Percentiles rank a stretch among this genome's conserved stretches.
Evolutionary conservation across 2,888 invertebrate genomes (phyloP).

Genomic region (Glyphotaelius pellucidus): DNA sequence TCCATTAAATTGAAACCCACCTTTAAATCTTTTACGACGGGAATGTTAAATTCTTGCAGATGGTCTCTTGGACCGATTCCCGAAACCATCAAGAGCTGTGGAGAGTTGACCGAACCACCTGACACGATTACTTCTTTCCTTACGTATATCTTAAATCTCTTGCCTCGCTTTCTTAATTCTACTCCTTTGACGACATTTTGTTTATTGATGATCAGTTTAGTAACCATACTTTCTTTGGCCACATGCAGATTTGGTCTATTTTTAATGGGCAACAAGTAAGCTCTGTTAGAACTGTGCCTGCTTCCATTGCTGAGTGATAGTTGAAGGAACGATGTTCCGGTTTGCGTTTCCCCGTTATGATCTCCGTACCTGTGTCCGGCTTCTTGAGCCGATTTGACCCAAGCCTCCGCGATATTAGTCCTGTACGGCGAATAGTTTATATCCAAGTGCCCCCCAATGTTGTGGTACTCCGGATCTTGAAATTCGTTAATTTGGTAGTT

Average conservation of each 20-base stretch:
- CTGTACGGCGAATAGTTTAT: conserved; percentile 77
- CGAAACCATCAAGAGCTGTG: conserved; percentile 88
- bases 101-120: conserved; percentile 87
- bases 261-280: conserved; percentile 80
- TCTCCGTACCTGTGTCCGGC: conserved; percentile 79
- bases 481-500: conserved; percentile 80
- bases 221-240: conserved; percentile 79
- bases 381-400: conserved; percentile 81
- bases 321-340: conserved; percentile 81
- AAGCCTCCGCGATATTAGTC: conserved; percentile 76
- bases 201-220: conserved; percentile 78
- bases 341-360: conserved; percentile 80
- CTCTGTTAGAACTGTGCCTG: conserved; percentile 82
- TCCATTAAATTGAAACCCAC: conserved; percentile 85
- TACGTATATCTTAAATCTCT: conserved; percentile 77
- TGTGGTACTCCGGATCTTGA: conserved; percentile 76
- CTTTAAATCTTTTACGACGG: conserved; percentile 77
- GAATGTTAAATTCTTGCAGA: conserved; percentile 77
- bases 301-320: conserved; percentile 82
- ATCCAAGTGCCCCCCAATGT: conserved; percentile 77
- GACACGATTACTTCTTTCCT: conserved; percentile 85
- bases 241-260: conserved; percentile 81
- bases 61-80: conserved; percentile 84
- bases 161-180: conserved; percentile 77
- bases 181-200: conserved; percentile 79